Conservation (phyloP, 2,888 invertebrate species). For the Vesta saturnalis region DNA sequence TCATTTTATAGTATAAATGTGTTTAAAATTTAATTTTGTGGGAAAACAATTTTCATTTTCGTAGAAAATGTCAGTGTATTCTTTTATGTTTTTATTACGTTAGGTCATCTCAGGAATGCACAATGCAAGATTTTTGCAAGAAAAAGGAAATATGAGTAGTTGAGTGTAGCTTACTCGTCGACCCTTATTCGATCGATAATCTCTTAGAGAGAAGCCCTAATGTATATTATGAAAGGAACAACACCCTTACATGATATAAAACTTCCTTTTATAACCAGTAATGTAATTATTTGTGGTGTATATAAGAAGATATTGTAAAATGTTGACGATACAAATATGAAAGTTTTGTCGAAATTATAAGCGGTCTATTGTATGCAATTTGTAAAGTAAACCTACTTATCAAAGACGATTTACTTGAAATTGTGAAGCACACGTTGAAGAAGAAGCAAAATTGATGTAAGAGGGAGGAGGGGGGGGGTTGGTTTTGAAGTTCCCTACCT, state of each 20-base stretch:
- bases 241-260: conserved; percentile 13
- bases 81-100: conserved; percentile 12
- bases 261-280: neutral
- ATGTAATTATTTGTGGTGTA: neutral
- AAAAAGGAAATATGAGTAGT: neutral
- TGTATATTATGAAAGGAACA: conserved; percentile 21
- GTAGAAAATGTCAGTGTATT: neutral
- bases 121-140: neutral
- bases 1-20: too few relatives aligned
- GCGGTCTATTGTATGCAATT: conserved; percentile 38
- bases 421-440: conserved; percentile 32
- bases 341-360: conserved; percentile 34
- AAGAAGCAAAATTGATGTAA: conserved; percentile 1
- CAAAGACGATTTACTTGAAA: conserved; percentile 39
- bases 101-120: neutral
- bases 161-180: neutral
- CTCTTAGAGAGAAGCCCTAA: conserved; percentile 15
- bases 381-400: conserved; percentile 42
- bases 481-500: conserved; percentile 12
- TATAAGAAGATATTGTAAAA: neutral
- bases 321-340: conserved; percentile 10
- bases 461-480: conserved; percentile 13
- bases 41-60: too few relatives aligned
- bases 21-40: too few relatives aligned
- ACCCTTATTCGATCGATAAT: conserved; percentile 19